Evolutionary conservation across 1,140 invertebrate species (phyloP), one percentile per base, ranked within the genome.

Genomic region (Venturia canescens): DNA sequence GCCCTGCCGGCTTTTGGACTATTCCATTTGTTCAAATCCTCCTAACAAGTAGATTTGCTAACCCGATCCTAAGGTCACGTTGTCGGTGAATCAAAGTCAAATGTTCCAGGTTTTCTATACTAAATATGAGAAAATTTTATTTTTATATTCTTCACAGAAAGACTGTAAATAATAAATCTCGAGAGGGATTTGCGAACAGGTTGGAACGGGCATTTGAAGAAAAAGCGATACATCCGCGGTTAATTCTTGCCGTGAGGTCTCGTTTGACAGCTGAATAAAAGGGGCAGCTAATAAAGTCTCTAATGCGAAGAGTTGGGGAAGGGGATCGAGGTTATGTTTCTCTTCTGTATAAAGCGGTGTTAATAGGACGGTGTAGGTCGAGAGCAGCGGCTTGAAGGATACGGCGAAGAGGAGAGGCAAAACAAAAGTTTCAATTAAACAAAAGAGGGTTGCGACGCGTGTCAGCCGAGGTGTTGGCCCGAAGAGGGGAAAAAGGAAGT

Each of bases 401-500:
- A 31, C 66, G n/a, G 18, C 18, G 60, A 60, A 60, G 75, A 66
- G 53, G 44, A 66, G 60, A 77, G 75, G 75, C 75, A 77, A 77
- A 77, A 77, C 75, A 77, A 77, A 77, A 77, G 75, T 77, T 77
- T 77, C 75, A 77, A 77, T 77, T 77, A 77, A 77, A 77, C 75
- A 77, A 77, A 77, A 77, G 75, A 77, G 75, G 75, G 75, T 77
- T 50, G 57, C 29, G 75, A 77, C 75, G 75, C 75, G 75, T 77
- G 75, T 77, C 75, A 48, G 27, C 27, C 69, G 23, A 57, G 72
- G 29, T 48, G 82, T 80, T 66, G 71, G 67, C 38, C 53, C 18
- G 79, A 11, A 77, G 50, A 66, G 63, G 44, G 80, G 50, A 66
- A 50, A 60, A 60, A 31, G 66, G 66, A 67, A 79, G 72, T 74